phyloP scores from a whole-genome alignment of 2,888 invertebrate genomes.

The Platynereis dumerilii region DNA sequence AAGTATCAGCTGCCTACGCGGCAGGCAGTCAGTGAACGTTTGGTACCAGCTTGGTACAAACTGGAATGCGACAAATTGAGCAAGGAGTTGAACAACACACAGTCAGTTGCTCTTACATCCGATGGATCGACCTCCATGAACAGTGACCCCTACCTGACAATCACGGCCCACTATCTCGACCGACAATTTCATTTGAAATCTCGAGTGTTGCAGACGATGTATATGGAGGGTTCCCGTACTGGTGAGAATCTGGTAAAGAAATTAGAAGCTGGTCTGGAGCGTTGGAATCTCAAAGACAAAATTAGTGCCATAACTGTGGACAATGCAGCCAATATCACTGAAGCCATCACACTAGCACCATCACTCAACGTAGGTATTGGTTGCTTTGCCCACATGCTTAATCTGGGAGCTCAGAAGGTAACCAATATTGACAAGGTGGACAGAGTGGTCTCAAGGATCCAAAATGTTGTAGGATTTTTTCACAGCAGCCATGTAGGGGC shows the following conservation, averaged over 20 bases:
- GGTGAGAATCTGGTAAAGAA: not conserved
- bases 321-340: conserved; percentile 1
- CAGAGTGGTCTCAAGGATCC: not conserved
- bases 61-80: not conserved
- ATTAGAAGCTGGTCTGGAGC: not conserved
- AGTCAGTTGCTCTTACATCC: not conserved
- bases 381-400: conserved; percentile 1
- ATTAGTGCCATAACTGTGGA: not conserved
- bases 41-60: not conserved
- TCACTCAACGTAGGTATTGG: not conserved
- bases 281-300: not conserved
- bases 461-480: not conserved
- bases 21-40: not conserved
- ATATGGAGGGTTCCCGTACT: not conserved
- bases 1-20: not conserved
- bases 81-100: not conserved
- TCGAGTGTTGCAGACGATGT: not conserved
- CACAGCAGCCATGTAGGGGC: not conserved
- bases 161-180: not conserved
- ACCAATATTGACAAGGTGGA: not conserved
- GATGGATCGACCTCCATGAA: not conserved
- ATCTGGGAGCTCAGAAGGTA: not conserved
- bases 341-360: not conserved
- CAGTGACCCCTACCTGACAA: not conserved
- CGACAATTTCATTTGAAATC: no score